phyloP scores from a whole-genome alignment of 2,797 vertebrate species.

The Diplodus puntazzo region DNA sequence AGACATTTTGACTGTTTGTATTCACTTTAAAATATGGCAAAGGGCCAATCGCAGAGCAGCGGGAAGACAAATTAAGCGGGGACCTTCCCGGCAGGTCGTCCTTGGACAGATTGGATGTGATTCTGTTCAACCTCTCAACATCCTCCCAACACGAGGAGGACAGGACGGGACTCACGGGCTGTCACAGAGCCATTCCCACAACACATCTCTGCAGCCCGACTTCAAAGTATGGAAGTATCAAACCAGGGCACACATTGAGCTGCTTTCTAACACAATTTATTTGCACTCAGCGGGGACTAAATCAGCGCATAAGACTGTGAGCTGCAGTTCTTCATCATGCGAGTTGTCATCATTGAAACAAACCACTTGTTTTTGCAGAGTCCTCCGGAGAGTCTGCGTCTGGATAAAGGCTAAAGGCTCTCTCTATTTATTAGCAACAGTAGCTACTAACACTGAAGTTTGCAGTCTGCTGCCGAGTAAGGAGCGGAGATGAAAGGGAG shows the following conservation, averaged over 20 bases:
- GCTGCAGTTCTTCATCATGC: slow-evolving; percentile 62
- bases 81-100: slow-evolving; percentile 78
- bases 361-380: slow-evolving; percentile 68
- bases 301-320: slow-evolving; percentile 41
- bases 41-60: slow-evolving; percentile 68
- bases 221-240: slow-evolving; percentile 60
- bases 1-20: slow-evolving; percentile 69
- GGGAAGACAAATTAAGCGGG: slow-evolving; percentile 76
- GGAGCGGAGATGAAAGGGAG: slow-evolving; percentile 67
- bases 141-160: slow-evolving; percentile 63
- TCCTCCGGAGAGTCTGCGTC: slow-evolving; percentile 67
- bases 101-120: slow-evolving; percentile 76
- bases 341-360: slow-evolving; percentile 68
- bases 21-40: slow-evolving; percentile 78
- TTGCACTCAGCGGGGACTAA: slow-evolving; percentile 57
- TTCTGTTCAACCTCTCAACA: slow-evolving; percentile 74
- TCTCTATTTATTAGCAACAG: slow-evolving; percentile 84
- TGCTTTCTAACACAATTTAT: slow-evolving; percentile 64
- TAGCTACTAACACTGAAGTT: slow-evolving; percentile 77
- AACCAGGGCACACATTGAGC: slow-evolving; percentile 33
- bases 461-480: slow-evolving; percentile 65
- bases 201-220: slow-evolving; percentile 48
- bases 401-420: slow-evolving; percentile 67
- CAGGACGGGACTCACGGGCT: slow-evolving; percentile 50
- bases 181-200: slow-evolving; percentile 33